These are phyloP conservation scores for Drosophila leonis DNA, from an alignment of 2,888 invertebrate genomes.

Conservation along the genomic window DNA sequence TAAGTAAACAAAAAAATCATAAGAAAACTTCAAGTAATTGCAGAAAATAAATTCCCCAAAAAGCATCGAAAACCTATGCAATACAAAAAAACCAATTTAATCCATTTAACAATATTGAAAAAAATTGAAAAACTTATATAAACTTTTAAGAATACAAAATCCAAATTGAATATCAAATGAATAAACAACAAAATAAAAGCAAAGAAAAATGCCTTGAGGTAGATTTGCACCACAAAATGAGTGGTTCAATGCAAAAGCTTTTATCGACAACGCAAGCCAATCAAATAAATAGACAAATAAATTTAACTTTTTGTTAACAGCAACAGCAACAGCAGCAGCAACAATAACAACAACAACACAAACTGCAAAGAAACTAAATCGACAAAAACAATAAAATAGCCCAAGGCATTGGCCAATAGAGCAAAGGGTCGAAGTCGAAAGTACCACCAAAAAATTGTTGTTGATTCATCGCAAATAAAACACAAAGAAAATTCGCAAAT, in stretches of 20 bases:
- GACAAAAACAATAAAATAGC: conserved; percentile 40
- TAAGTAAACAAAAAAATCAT: not conserved
- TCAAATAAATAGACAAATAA: conserved; percentile 76
- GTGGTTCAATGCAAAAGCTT: conserved; percentile 49
- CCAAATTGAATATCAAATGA: not conserved
- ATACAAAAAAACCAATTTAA: not conserved
- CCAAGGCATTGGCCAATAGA: conserved; percentile 24
- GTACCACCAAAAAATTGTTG: conserved; percentile 30
- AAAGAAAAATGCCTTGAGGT: conserved; percentile 28
- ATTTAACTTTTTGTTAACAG: conserved; percentile 49
- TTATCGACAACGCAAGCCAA: conserved; percentile 58
- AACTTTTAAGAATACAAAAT: not conserved
- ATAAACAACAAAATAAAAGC: not conserved
- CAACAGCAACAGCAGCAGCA: not conserved
- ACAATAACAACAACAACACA: not conserved
- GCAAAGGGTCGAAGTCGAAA: conserved; percentile 30
- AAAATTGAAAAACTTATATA: not conserved
- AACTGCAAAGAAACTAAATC: conserved; percentile 30
- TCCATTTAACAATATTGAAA: not conserved
- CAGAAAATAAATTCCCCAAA: not conserved
- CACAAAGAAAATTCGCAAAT: conserved; percentile 22
- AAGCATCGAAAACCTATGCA: not conserved
- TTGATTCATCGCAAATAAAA: conserved; percentile 60
- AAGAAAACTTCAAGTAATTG: not conserved
- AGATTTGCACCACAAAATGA: conserved; percentile 40